A percentile compares a stretch with the other conserved stretches of the same genome.
phyloP scores from a whole-genome alignment of 2,888 invertebrate species.

The Megamerina dolium region DNA sequence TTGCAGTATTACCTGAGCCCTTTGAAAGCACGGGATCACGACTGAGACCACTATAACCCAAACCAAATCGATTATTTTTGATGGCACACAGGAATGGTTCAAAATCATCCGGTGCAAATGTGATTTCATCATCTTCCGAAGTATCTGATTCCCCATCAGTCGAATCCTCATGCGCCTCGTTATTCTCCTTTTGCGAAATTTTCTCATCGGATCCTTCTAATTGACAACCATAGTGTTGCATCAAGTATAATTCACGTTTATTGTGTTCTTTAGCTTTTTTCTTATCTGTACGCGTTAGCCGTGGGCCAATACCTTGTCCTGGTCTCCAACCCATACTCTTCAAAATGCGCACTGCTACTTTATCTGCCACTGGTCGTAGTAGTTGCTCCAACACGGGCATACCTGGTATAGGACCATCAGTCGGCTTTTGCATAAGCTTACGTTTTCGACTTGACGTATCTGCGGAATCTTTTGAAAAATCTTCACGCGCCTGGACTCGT shows the following conservation, averaged over 20 bases:
- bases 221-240: constrained; percentile 42
- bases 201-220: constrained; percentile 8
- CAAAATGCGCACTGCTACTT: constrained; percentile 79
- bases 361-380: constrained; percentile 70
- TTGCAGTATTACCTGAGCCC: constrained; percentile 5
- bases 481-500: constrained; percentile 70
- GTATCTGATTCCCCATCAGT: constrained; percentile 17
- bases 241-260: constrained; percentile 37
- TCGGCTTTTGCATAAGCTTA: constrained; percentile 37
- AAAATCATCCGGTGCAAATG: constrained; percentile 73
- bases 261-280: constrained; percentile 34
- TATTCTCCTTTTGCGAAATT: background rate
- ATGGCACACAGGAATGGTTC: constrained; percentile 66
- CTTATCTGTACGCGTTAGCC: constrained; percentile 49
- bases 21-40: constrained; percentile 57
- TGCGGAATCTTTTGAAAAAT: constrained; percentile 55
- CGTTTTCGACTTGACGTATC: constrained; percentile 42
- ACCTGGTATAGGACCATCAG: constrained; percentile 51
- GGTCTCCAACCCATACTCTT: constrained; percentile 89
- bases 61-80: constrained; percentile 76
- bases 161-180: constrained; percentile 16
- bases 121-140: constrained; percentile 36
- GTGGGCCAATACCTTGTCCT: constrained; percentile 65
- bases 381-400: constrained; percentile 66
- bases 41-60: constrained; percentile 70